phyloP scores from a whole-genome alignment of 2,113 vertebrate genomes.

The Zosterops hypoxanthus region DNA sequence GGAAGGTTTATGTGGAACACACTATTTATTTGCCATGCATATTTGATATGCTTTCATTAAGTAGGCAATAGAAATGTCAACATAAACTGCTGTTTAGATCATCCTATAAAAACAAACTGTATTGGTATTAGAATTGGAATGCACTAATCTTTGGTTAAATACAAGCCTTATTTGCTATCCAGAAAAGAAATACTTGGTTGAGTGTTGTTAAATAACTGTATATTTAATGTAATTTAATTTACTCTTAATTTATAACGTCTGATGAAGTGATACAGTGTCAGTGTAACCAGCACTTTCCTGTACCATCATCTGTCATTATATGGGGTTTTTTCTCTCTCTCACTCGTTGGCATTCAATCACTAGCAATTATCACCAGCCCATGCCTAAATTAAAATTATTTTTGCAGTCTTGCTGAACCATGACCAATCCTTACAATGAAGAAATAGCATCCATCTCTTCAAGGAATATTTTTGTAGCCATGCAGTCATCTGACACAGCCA shows the following conservation, averaged over 20 bases:
- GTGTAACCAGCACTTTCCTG: slow-evolving; percentile 7
- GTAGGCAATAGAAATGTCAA: slow-evolving; percentile 79
- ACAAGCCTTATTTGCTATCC: slow-evolving; percentile 70
- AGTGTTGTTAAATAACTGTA: slow-evolving; percentile 74
- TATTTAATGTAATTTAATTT: slow-evolving; percentile 78
- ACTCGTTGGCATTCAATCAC: slow-evolving; percentile 51
- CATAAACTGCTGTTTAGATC: slow-evolving; percentile 78
- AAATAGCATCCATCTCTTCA: slow-evolving; percentile 8
- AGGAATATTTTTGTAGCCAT: neutral
- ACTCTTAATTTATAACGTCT: slow-evolving; percentile 59
- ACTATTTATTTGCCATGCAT: slow-evolving; percentile 81
- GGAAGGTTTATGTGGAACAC: slow-evolving; percentile 68
- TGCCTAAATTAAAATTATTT: slow-evolving; percentile 58
- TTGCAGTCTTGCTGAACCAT: slow-evolving; percentile 30
- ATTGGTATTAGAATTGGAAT: slow-evolving; percentile 59
- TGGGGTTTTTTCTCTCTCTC: neutral
- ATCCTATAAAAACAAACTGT: slow-evolving; percentile 74
- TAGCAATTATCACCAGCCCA: slow-evolving; percentile 53
- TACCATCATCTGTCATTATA: slow-evolving; percentile 5
- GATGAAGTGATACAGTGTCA: slow-evolving; percentile 39
- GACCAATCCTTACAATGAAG: slow-evolving; percentile 25
- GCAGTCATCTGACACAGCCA: neutral
- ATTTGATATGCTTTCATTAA: slow-evolving; percentile 80
- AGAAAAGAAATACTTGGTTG: slow-evolving; percentile 68
- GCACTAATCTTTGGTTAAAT: slow-evolving; percentile 75